These are phyloP conservation scores for Xestia xanthographa DNA, from an alignment of 2,888 invertebrate species.

Conservation along the genomic window DNA sequence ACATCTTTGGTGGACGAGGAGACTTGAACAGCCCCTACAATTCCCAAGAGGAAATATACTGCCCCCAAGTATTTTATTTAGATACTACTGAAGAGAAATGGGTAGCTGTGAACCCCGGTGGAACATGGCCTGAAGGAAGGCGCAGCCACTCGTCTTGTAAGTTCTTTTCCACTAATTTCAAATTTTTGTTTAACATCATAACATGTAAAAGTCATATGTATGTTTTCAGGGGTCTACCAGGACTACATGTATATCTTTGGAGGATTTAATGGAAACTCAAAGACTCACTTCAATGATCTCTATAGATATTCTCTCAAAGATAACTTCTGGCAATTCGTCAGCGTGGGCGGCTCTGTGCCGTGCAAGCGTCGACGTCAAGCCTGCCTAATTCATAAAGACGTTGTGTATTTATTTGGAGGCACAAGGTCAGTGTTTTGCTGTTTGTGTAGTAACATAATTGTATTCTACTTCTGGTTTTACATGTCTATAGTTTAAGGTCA, in stretches of 20 bases:
- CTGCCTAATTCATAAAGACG: slow-evolving; percentile 93
- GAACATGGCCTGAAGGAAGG: slow-evolving; percentile 94
- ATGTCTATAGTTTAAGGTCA: slow-evolving; percentile 31
- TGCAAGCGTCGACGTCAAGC: slow-evolving; percentile 94
- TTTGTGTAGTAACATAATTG: slow-evolving; percentile 7
- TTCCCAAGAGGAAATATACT: slow-evolving; percentile 93
- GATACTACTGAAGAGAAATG: slow-evolving; percentile 93
- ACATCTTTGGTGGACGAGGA: slow-evolving; percentile 97
- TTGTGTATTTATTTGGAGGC: slow-evolving; percentile 97
- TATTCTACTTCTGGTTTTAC: slow-evolving; percentile 46
- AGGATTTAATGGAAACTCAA: slow-evolving; percentile 95
- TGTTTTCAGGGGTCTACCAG: slow-evolving; percentile 93
- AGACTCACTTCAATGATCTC: slow-evolving; percentile 96
- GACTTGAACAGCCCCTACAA: slow-evolving; percentile 91
- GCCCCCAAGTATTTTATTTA: slow-evolving; percentile 93
- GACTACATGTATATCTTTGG: slow-evolving; percentile 96
- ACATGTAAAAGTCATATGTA: background rate
- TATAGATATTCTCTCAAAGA: slow-evolving; percentile 92
- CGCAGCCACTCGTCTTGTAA: slow-evolving; percentile 98
- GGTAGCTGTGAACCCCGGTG: slow-evolving; percentile 91
- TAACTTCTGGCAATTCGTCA: slow-evolving; percentile 91
- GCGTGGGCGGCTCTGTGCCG: slow-evolving; percentile 91
- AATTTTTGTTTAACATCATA: background rate
- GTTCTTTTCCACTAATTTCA: slow-evolving; percentile 69
- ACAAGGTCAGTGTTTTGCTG: slow-evolving; percentile 92